Base-by-base conservation (phyloP, 2,888 invertebrate species). In the Scaptomyza caliginosa region DNA sequence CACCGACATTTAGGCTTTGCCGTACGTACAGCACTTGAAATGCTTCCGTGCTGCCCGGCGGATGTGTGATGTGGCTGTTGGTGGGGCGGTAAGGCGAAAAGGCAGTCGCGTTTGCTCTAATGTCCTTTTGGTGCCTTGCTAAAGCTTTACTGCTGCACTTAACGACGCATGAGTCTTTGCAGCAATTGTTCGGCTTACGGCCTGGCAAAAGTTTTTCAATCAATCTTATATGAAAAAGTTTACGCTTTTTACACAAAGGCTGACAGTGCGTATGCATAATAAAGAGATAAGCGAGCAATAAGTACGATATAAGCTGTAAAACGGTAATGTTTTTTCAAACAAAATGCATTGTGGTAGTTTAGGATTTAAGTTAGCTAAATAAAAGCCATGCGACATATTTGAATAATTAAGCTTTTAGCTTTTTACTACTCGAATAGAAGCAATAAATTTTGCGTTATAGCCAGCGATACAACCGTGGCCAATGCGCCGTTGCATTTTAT, bases 191-290 rank as follows among this genome's bases (percentile, higher is more conserved):
- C 8, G 40, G 30, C 56, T 24, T 32, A 19, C 43, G 42, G 43
- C 28, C 24, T 28, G 48, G 21, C 38, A 48, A 86, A 82, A 83
- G 85, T 86, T 83, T 84, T 81, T 74, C 87, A 84, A 83, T 83
- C 85, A 84, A 86, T 75, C 81, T 84, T 67, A 84, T 76, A 66
- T 72, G 75, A 77, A 83, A 32, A 83, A 86, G 74, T 83, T 77
- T 73, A 59, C 40, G 34, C 13, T 43, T 17, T 42, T 34, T 21
- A 54, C 54, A 54, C 48, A 73, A 51, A 46, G 24, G 48, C 45
- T 38, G 21, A 59, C 63, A 54, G 48, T 46, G 58, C 60, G 54
- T 67, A 64, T 79, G 45, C 65, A 39, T 57, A 66, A 70, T 66
- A 83, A 56, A 64, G 65, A 59, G 42, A 58, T 58, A 58, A 75